Base-by-base conservation (phyloP, 2,113 vertebrate genomes). In the Reinhardtius hippoglossoides region DNA sequence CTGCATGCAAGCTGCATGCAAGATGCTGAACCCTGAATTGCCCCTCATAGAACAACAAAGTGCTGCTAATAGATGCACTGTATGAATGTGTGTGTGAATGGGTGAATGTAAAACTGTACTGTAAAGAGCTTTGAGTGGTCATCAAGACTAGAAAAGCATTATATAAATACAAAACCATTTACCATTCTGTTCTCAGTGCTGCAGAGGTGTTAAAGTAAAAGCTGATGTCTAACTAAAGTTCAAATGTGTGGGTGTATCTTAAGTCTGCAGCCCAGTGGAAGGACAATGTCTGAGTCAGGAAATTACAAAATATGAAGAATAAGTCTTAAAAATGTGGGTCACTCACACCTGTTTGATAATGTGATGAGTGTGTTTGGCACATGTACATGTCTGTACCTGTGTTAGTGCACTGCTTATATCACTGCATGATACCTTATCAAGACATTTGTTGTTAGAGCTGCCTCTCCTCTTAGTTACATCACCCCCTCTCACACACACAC, bases 221-320 rank as follows among this genome's bases (percentile, higher is more conserved):
- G 5, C 46, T 52, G 16, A 61, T 16, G 37, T 74, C 26, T 71
- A 67, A 79, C 40, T 46, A 50, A 60, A 55, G 46, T 3, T 1
- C 3, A 54, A 48, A 74, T n/a, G 15, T 12, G 58, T 37, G 31
- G 71, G 63, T 44, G 46, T 40, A 1, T 48, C 24, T 12, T 20
- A 9, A 57, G 16, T 71, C 50, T 14, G 42, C 65, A 44, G 42
- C 1, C 1, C 7, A 16, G 15, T 24, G 42, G 18, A 59, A 12
- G 24, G 24, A 23, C 56, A 74, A 63, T 27, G 68, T 67, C 24
- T n/a, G 55, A 72, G 73, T 75, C 55, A 31, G 48, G 14, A 88
- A 61, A 64, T 73, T 31, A 71, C 14, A 70, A 59, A 75, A 74
- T 10, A 7, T 9, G n/a, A 31, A 13, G 60, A 71, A 50, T 9